Base-by-base conservation (phyloP, 2,113 vertebrate species). In the Paralichthys olivaceus region DNA sequence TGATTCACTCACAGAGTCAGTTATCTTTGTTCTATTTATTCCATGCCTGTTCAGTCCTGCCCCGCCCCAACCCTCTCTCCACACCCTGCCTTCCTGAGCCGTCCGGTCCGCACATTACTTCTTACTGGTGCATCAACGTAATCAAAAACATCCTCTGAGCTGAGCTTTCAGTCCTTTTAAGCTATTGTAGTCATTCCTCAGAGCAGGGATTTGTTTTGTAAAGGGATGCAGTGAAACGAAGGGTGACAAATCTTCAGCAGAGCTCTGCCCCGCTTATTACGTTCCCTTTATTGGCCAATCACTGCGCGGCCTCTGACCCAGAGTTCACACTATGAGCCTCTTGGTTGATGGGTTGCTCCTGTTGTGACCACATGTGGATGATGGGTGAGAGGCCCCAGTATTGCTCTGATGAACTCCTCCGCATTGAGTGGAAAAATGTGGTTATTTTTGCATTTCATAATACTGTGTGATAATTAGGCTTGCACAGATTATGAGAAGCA, bases 341-440 rank as follows among this genome's bases (percentile, higher is more conserved):
- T 43, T 28, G 67, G 55, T 67, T 74, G 74, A 69, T 70, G 68
- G 29, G 32, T 32, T 37, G 55, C 11, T 53, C 70, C 45, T 54
- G 71, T 65, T 72, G 47, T 75, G 79, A 67, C 47, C 75, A 79
- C 72, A 79, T 81, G 75, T 79, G 59, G 58, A 59, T 57, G 59
- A 20, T 32, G 55, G 23, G 61, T 9, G 25, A 54, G 80, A 60
- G 45, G 67, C 62, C 70, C n/a, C 45, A 2, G 45, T 49, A 7
- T 19, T 49, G 45, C 45, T 17, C 45, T 6, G 4, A 49, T 49
- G 17, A 43, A 1, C 20, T 43, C 17, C 26, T 20, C 12, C 1
- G 20, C 59, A 23, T 25, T 28, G n/a, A 7, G 11, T 43, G 17
- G n/a, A 40, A 56, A 47, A 65, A 17, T 15, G 8, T 19, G 20